phyloP scores from a whole-genome alignment of 2,888 invertebrate species.

The Noctua fimbriata region DNA sequence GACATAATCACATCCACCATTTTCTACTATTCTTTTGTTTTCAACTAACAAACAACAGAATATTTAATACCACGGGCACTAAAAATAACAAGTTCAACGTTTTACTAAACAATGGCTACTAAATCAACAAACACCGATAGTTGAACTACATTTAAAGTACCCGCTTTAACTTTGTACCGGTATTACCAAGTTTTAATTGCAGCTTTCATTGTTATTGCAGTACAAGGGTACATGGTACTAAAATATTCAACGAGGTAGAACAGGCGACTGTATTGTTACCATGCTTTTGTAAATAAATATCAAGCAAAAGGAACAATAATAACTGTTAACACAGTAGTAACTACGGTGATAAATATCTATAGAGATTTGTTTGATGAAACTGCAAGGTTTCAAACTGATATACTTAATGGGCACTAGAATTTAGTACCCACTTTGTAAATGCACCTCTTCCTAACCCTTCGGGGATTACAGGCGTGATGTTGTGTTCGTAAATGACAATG shows the following conservation, averaged over 20 bases:
- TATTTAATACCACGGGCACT: not conserved
- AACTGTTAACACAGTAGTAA: not conserved
- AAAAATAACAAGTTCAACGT: constrained; percentile 9
- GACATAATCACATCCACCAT: not conserved
- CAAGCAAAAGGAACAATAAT: not conserved
- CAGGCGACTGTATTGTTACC: constrained; percentile 4
- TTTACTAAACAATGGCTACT: not conserved
- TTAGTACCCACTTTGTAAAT: not conserved
- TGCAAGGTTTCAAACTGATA: not conserved
- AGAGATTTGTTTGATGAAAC: not conserved
- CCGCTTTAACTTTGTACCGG: not conserved
- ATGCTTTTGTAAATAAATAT: constrained; percentile 1
- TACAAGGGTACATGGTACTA: constrained; percentile 44
- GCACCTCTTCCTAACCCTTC: not conserved
- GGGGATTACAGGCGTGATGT: not conserved
- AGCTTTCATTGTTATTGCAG: constrained; percentile 32
- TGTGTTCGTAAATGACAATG: not conserved
- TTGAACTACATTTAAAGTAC: constrained; percentile 11
- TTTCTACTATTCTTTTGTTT: not conserved
- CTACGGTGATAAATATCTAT: not conserved
- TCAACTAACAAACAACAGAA: constrained; percentile 4
- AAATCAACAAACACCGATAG: constrained; percentile 9
- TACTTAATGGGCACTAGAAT: not conserved
- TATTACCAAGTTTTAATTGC: constrained; percentile 42
- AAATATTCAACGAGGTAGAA: constrained; percentile 44